Percentiles rank a stretch among this genome's conserved stretches.
phyloP scores from a whole-genome alignment of 1,140 invertebrate species.

The Atta colombica region DNA sequence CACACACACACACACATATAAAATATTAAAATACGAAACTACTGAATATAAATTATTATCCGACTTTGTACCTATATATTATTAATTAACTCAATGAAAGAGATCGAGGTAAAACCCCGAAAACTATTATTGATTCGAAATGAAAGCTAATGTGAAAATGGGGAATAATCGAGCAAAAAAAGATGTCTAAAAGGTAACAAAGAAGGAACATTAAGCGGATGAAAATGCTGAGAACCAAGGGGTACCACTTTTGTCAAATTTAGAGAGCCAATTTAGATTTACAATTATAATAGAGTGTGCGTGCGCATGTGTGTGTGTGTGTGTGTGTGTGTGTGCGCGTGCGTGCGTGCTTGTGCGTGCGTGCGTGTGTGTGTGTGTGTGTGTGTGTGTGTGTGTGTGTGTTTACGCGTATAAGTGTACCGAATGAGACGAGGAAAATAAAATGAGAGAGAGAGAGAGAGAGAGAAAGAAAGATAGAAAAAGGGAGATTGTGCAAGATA shows the following conservation, averaged over 20 bases:
- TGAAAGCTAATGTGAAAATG: constrained; percentile 58
- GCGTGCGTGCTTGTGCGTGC: too few relatives aligned
- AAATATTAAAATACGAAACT: constrained; percentile 71
- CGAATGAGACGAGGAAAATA: neutral
- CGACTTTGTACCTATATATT: constrained; percentile 85
- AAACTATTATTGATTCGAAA: constrained; percentile 62
- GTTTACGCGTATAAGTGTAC: neutral
- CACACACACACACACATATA: constrained; percentile 39
- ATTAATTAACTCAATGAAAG: constrained; percentile 77
- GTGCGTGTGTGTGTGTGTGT: constrained; percentile 9
- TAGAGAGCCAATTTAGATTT: constrained; percentile 73
- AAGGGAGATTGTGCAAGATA: constrained; percentile 10
- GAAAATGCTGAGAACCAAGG: constrained; percentile 66
- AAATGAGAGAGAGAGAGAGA: constrained; percentile 28
- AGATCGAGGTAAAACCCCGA: constrained; percentile 65
- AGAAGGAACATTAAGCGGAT: constrained; percentile 17
- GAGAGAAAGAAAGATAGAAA: neutral
- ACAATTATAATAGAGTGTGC: constrained; percentile 61
- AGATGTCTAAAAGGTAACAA: constrained; percentile 1
- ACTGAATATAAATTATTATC: constrained; percentile 82
- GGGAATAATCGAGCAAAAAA: neutral
- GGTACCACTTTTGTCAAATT: constrained; percentile 78
- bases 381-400: neutral
- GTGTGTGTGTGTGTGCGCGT: too few relatives aligned
- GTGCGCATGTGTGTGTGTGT: neutral